Evolutionary conservation across 1,140 invertebrate species (phyloP).

Genomic region (Procambarus virginalis): DNA sequence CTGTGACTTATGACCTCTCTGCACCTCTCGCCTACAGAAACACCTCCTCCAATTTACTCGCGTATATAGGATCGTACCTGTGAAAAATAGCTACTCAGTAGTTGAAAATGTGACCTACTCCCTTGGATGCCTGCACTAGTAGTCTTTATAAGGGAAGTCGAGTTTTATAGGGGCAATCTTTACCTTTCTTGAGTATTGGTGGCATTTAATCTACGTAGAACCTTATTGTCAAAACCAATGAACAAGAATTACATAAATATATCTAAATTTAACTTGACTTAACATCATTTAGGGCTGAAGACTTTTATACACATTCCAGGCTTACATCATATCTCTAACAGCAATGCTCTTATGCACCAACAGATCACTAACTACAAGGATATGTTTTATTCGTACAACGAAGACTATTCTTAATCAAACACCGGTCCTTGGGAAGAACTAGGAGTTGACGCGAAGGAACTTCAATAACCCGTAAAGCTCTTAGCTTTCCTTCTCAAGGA

Average conservation of each 20-base stretch:
- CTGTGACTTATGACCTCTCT: neutral
- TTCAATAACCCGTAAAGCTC: no score
- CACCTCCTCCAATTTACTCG: neutral
- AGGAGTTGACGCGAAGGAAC: no score
- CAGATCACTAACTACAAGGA: no score
- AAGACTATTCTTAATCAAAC: no score
- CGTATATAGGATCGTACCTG: conserved; percentile 10
- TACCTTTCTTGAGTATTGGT: conserved; percentile 7
- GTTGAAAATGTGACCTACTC: conserved; percentile 46
- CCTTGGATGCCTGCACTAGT: conserved; percentile 31
- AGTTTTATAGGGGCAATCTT: conserved; percentile 30
- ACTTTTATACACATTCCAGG: no score
- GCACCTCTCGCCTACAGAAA: neutral
- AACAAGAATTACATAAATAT: neutral
- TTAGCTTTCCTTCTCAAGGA: no score
- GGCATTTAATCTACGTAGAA: neutral
- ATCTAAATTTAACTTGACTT: neutral
- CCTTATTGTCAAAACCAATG: neutral
- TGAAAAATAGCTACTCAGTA: conserved; percentile 40
- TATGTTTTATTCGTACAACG: no score
- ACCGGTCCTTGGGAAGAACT: no score
- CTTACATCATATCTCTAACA: no score
- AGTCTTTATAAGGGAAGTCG: conserved; percentile 18
- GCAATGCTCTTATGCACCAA: no score
- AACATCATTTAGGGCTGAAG: neutral